Base-by-base conservation (phyloP, 2,888 invertebrate species). In the Atethmia centrago region DNA sequence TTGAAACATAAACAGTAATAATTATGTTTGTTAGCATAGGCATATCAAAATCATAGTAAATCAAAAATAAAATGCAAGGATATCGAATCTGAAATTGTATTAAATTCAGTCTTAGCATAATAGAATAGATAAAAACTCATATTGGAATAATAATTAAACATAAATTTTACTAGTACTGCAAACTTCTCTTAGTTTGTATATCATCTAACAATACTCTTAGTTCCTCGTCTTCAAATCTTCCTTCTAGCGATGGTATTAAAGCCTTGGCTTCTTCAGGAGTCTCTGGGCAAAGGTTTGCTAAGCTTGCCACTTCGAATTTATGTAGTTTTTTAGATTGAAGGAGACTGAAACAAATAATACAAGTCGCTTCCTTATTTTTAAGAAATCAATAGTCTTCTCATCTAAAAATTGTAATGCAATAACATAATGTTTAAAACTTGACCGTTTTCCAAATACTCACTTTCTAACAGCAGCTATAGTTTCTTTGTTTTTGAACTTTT, bases 251-350 rank as follows among this genome's bases (percentile, higher is more conserved):
- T 76, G 99, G 99, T 91, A 99, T 99, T 19, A 99, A 96, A 28
- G 99, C 98, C 95, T 99, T 99, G 0, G 99, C 99, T 96, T 99
- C 99, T 91, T 99, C 99, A 0, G 99, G 98, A 56, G 98, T 99
- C 95, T 99, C 99, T 0, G 99, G 99, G 90, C 99, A 99, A n/a
- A 99, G 96, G 95, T 99, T 99, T 2, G 99, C 99, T 85, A 99
- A 96, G 21, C 99, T 99, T 0, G 99, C 99, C 74, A 99, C 96
- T 95, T 99, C 99, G 96, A 99, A 99, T 96, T 99, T 99, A 94
- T 99, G 99, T 21, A 99, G 95, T 91, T 99, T 99, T 92, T 99
- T 99, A 91, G 99, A 98, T 96, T 98, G 98, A 67, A 99, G 95
- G 74, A 99, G 97, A 93, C 99, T 99, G 94, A 42, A 97, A 95